A percentile compares a stretch with the other conserved stretches of the same genome.
Evolutionary conservation across 1,140 invertebrate species (phyloP).

Genomic region (Doryteuthis pealeii): DNA sequence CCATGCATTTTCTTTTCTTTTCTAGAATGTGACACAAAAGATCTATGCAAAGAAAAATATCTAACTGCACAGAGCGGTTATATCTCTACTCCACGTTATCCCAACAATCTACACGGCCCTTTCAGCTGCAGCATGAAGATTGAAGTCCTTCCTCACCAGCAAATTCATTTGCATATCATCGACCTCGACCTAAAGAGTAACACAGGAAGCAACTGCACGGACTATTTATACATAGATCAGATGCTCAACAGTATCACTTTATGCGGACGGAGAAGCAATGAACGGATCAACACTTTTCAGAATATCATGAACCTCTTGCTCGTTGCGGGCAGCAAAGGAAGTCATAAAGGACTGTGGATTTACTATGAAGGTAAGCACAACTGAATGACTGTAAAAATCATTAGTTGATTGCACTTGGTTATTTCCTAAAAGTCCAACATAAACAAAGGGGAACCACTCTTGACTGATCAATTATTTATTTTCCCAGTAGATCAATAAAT

Average conservation of each 20-base stretch:
- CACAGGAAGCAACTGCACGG: constrained; percentile 41
- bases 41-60: constrained; percentile 39
- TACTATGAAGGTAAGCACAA: constrained; percentile 56
- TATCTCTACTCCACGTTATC: constrained; percentile 51
- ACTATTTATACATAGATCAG: constrained; percentile 49
- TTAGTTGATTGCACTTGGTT: too few species aligned
- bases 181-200: constrained; percentile 48
- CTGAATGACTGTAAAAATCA: not conserved
- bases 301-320: constrained; percentile 43
- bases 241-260: constrained; percentile 42
- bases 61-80: constrained; percentile 46
- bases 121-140: constrained; percentile 30
- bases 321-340: constrained; percentile 25
- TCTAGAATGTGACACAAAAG: constrained; percentile 37
- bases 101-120: constrained; percentile 38
- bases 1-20: constrained; percentile 27
- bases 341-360: constrained; percentile 55
- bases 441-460: too few species aligned
- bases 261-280: constrained; percentile 45
- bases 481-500: too few species aligned
- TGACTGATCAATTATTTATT: too few species aligned
- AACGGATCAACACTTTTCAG: constrained; percentile 33
- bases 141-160: constrained; percentile 37
- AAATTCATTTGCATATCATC: constrained; percentile 43
- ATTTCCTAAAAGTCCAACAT: too few species aligned